Evolutionary conservation across 2,888 invertebrate species (phyloP).

Genomic region (Drosophila paranaensis): DNA sequence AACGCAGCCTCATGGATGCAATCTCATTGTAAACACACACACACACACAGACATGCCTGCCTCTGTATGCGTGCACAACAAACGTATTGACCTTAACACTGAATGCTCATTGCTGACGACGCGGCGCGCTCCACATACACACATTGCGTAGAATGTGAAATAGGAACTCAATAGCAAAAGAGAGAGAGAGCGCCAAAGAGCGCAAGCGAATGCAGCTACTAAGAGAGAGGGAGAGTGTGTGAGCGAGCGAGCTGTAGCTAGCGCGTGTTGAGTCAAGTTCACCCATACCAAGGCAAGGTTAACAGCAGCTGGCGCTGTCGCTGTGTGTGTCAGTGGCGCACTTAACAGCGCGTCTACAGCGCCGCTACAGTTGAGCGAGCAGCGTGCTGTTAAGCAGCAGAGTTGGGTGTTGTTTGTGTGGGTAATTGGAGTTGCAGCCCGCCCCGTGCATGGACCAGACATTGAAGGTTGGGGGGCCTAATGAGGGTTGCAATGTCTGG

Average conservation of each 20-base stretch:
- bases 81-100: conserved; percentile 82
- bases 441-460: conserved; percentile 48
- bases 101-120: conserved; percentile 60
- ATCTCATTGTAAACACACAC: conserved; percentile 19
- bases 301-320: conserved; percentile 29
- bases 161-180: conserved; percentile 25
- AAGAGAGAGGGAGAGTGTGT: conserved; percentile 24
- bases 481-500: conserved; percentile 73
- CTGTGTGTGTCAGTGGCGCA: conserved; percentile 40
- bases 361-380: conserved; percentile 57
- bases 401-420: conserved; percentile 4
- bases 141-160: conserved; percentile 50
- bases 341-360: conserved; percentile 68
- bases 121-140: conserved; percentile 41
- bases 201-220: conserved; percentile 17
- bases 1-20: conserved; percentile 56
- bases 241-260: conserved; percentile 29
- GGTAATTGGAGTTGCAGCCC: conserved; percentile 61
- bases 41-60: conserved; percentile 1
- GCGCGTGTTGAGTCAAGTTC: conserved; percentile 77
- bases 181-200: conserved; percentile 14
- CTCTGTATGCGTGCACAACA: conserved; percentile 44
- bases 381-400: conserved; percentile 53
- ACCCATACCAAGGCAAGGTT: conserved; percentile 69
- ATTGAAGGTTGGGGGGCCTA: conserved; percentile 54